A percentile compares a stretch with the other conserved stretches of the same genome.
Evolutionary conservation across 1,140 invertebrate genomes (phyloP).

Genomic region (Delia radicum): DNA sequence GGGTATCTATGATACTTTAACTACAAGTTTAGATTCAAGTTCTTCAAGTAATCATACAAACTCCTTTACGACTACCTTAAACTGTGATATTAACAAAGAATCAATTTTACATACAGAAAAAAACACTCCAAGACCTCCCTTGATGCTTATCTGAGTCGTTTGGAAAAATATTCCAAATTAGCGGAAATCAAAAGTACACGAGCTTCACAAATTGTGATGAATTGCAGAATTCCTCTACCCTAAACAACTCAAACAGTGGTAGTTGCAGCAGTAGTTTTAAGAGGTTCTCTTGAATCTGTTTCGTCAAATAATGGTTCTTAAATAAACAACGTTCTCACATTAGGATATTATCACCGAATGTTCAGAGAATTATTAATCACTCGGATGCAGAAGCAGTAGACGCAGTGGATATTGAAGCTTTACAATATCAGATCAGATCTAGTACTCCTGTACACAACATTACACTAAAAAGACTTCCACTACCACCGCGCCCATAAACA

Average conservation of each 20-base stretch:
- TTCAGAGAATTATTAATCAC: constrained; percentile 51
- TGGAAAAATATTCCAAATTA: neutral
- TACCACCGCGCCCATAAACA: constrained; percentile 35
- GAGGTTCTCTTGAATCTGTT: neutral
- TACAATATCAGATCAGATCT: constrained; percentile 32
- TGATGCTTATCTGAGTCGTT: neutral
- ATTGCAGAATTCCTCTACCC: neutral
- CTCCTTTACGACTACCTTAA: neutral
- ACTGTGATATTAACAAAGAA: constrained; percentile 3
- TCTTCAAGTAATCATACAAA: constrained; percentile 23
- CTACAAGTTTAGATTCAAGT: constrained; percentile 36
- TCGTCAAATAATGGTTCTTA: constrained; percentile 10
- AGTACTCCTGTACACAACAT: constrained; percentile 31
- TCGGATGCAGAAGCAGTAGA: constrained; percentile 43
- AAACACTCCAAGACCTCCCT: neutral
- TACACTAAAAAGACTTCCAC: constrained; percentile 33
- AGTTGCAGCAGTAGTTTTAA: constrained; percentile 24
- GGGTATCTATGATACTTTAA: constrained; percentile 60
- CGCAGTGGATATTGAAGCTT: constrained; percentile 44
- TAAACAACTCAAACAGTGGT: constrained; percentile 31
- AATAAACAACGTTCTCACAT: constrained; percentile 45
- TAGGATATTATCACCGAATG: constrained; percentile 49
- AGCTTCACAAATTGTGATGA: neutral
- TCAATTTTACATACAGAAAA: neutral
- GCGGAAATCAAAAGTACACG: neutral